These are phyloP conservation scores for Saccostrea glomerata DNA, from an alignment of 1,140 invertebrate genomes.

Conservation along the genomic window DNA sequence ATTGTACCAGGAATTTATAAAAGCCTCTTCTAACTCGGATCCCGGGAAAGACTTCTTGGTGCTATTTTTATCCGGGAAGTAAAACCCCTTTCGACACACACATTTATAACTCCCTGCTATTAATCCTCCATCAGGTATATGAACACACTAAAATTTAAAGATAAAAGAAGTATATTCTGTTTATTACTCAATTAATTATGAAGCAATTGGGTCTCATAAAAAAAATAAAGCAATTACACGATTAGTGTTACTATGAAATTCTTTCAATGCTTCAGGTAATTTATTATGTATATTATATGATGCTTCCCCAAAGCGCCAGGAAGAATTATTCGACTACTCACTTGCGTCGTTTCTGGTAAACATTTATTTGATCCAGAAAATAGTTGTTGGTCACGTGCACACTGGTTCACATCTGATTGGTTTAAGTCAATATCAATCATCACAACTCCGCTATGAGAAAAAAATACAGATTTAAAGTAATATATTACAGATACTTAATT, in stretches of 20 bases:
- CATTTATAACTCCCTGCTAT: conserved; percentile 72
- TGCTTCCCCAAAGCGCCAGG: background rate
- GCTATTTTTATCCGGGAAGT: conserved; percentile 63
- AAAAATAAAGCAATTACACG: no score
- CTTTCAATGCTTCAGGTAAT: no score
- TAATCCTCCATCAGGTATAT: conserved; percentile 66
- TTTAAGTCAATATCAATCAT: conserved; percentile 78
- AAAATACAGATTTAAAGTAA: background rate
- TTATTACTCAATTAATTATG: no score
- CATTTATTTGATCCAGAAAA: conserved; percentile 79
- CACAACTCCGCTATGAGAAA: conserved; percentile 83
- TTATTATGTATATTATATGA: background rate
- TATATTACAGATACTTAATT: no score
- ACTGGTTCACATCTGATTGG: conserved; percentile 79
- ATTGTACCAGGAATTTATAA: conserved; percentile 63
- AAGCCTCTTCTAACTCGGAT: conserved; percentile 69
- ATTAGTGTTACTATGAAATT: no score
- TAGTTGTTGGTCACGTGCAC: conserved; percentile 70
- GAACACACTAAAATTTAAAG: conserved; percentile 71
- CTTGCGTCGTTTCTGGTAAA: conserved; percentile 77
- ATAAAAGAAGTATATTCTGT: background rate
- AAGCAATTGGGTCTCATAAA: no score
- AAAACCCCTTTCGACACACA: conserved; percentile 71
- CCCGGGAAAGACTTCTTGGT: conserved; percentile 71
- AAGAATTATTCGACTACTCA: conserved; percentile 58